phyloP scores from a whole-genome alignment of 2,113 vertebrate genomes.

The Hippocampus mohnikei region DNA sequence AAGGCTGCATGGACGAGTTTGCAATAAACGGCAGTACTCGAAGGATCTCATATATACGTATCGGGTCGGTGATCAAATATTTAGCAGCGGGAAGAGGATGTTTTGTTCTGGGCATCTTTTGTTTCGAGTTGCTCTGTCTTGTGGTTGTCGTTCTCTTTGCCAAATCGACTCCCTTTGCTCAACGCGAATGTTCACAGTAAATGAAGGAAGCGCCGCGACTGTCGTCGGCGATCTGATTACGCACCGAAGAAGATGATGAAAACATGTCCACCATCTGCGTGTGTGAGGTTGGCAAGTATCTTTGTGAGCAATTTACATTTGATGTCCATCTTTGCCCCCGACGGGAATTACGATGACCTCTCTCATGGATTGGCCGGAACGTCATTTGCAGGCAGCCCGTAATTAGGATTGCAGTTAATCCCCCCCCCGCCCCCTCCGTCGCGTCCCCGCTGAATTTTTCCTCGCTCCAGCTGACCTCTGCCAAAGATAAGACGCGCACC shows the following conservation, averaged over 20 bases:
- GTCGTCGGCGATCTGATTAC: conserved; percentile 27
- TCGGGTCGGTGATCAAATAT: not conserved
- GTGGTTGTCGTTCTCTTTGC: conserved; percentile 1
- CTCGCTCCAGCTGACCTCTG: conserved; percentile 62
- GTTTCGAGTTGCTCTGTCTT: not conserved
- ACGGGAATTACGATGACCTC: conserved; percentile 62
- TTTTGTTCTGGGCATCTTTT: not conserved
- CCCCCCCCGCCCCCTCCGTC: conserved; percentile 46
- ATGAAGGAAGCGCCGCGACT: conserved; percentile 18
- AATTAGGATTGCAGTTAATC: conserved; percentile 72
- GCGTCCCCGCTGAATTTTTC: conserved; percentile 59
- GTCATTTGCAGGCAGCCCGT: conserved; percentile 51
- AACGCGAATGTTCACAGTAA: conserved; percentile 5
- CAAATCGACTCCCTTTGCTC: not conserved
- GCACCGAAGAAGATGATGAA: conserved; percentile 45
- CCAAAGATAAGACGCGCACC: conserved; percentile 66
- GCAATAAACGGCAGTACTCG: not conserved
- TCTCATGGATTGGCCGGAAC: conserved; percentile 62
- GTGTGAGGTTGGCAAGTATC: conserved; percentile 33
- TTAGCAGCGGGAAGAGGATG: not conserved
- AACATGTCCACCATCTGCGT: conserved; percentile 34
- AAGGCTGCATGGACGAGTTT: too few species aligned
- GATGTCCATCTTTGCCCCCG: conserved; percentile 44
- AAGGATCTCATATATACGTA: not conserved
- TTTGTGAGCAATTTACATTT: conserved; percentile 52